These are phyloP conservation scores for Linnaemya tessellans DNA, from an alignment of 2,888 invertebrate genomes.

Conservation along the genomic window DNA sequence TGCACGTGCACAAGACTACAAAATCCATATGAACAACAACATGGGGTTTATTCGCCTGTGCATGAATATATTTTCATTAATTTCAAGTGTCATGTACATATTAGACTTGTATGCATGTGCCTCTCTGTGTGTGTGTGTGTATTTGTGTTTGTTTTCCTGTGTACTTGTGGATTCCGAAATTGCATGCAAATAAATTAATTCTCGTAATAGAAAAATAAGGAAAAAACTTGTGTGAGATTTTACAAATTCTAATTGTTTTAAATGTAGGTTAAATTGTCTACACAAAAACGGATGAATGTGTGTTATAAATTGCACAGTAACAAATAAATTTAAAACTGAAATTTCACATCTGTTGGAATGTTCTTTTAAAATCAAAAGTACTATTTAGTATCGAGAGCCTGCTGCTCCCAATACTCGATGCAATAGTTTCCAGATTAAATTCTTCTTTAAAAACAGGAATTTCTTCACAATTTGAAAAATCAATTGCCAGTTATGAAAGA, in stretches of 20 bases:
- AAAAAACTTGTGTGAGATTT: slow-evolving; percentile 55
- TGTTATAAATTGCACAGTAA: slow-evolving; percentile 47
- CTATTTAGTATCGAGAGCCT: too few relatives aligned
- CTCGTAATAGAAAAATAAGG: slow-evolving; percentile 51
- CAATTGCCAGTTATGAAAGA: too few relatives aligned
- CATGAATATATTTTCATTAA: slow-evolving; percentile 24
- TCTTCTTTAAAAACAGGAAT: too few relatives aligned
- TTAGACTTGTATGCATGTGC: neutral
- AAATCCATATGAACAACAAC: neutral
- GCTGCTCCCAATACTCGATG: too few relatives aligned
- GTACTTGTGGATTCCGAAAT: slow-evolving; percentile 39
- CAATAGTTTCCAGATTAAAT: too few relatives aligned
- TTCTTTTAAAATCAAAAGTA: too few relatives aligned
- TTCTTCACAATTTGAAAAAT: too few relatives aligned
- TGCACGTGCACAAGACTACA: neutral
- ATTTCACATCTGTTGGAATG: too few relatives aligned
- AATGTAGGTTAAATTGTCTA: slow-evolving; percentile 65
- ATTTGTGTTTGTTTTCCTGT: too few relatives aligned
- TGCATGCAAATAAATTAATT: slow-evolving; percentile 60
- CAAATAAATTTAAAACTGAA: neutral
- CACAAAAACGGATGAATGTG: slow-evolving; percentile 14
- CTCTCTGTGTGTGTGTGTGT: neutral
- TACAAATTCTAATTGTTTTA: slow-evolving; percentile 71
- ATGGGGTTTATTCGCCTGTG: neutral
- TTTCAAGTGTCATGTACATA: slow-evolving; percentile 59